Evolutionary conservation across 30 jellyfish, hydroid and myxozoan species (phyloP).

Genomic region (Chrysaora quinquecirrha): DNA sequence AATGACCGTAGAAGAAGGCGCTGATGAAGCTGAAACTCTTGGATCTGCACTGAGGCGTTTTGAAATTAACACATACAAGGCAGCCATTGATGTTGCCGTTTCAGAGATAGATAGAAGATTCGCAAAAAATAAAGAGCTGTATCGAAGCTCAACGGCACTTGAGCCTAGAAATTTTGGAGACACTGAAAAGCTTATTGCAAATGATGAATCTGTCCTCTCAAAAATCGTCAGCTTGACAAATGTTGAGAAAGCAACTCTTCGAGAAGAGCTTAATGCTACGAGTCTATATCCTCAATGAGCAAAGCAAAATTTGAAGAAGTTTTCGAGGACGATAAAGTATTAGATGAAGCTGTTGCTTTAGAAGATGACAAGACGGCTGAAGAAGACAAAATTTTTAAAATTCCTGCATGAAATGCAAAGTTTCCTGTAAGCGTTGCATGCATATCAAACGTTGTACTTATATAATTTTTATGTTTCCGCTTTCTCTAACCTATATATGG

Average conservation of each 20-base stretch:
- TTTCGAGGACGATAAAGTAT: too few relatives aligned
- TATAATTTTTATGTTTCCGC: too few relatives aligned
- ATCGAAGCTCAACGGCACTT: conserved; percentile 16
- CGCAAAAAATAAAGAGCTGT: conserved; percentile 44
- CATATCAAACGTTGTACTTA: too few relatives aligned
- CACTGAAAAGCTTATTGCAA: conserved; percentile 9
- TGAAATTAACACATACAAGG: conserved; percentile 51
- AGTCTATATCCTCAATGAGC: too few relatives aligned
- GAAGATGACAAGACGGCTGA: too few relatives aligned
- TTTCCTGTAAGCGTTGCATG: too few relatives aligned
- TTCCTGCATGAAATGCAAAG: too few relatives aligned
- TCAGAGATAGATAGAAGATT: conserved; percentile 56
- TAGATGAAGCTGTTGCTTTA: too few relatives aligned
- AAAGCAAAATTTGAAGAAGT: too few relatives aligned
- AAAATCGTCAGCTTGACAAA: neutral
- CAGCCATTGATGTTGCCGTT: conserved; percentile 28
- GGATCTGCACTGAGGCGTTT: conserved; percentile 15
- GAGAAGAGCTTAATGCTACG: conserved; percentile 31
- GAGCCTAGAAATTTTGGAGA: conserved; percentile 35
- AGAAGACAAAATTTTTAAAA: too few relatives aligned
- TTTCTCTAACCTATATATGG: too few relatives aligned
- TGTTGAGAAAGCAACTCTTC: neutral
- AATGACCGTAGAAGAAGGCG: conserved; percentile 43
- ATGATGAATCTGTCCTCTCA: neutral
- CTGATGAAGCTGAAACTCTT: conserved; percentile 21